Evolutionary conservation across 2,888 invertebrate genomes (phyloP).

Genomic region (Lasioglossum malachurum): DNA sequence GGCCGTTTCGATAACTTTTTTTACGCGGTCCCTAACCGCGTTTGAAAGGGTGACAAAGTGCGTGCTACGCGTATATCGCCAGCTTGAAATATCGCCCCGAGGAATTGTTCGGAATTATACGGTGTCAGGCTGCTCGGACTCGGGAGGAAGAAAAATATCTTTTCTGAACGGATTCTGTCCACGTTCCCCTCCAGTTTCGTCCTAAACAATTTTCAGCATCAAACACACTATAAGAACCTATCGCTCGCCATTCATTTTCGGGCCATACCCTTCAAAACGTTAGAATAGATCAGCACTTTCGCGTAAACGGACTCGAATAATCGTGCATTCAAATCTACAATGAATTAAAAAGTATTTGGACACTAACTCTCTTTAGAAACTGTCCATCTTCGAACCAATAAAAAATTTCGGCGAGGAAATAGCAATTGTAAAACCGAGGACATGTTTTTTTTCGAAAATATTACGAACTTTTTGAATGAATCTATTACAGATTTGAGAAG

Average conservation of each 20-base stretch:
- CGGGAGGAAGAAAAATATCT: neutral
- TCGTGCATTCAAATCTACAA: neutral
- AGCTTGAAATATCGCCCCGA: constrained; percentile 58
- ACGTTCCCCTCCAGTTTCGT: neutral
- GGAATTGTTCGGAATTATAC: constrained; percentile 55
- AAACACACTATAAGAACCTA: neutral
- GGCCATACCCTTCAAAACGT: neutral
- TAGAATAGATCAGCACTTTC: neutral
- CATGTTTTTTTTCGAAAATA: too few relatives aligned
- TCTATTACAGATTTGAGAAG: too few relatives aligned
- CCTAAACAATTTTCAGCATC: constrained; percentile 3
- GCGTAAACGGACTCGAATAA: neutral
- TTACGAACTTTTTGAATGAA: too few relatives aligned
- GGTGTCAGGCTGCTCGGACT: constrained; percentile 14
- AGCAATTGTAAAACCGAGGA: too few relatives aligned
- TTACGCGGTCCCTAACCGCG: constrained; percentile 35
- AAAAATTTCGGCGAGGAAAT: too few relatives aligned
- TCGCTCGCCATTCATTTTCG: neutral
- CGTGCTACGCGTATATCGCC: constrained; percentile 40
- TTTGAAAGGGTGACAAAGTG: constrained; percentile 63
- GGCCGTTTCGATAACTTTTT: constrained; percentile 57
- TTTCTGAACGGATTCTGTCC: neutral
- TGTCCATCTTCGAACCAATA: neutral
- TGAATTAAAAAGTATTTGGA: neutral
- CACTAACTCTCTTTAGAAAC: neutral